Evolutionary conservation across 2,888 invertebrate species (phyloP), one percentile per base, ranked within the genome.

Genomic region (Spisula subtruncata): DNA sequence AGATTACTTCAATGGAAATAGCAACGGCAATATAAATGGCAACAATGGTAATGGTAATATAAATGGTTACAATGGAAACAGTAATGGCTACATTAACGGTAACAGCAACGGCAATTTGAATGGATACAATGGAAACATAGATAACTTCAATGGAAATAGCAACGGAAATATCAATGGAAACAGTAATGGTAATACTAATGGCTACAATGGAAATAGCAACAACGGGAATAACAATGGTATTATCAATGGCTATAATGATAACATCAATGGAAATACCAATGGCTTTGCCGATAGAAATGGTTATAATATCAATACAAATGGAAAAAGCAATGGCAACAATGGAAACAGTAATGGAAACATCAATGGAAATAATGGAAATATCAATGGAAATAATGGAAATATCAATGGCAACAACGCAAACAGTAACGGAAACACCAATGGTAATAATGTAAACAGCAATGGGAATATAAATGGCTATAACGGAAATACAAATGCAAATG

Each of bases 211-310:
- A 41, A 41, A 41, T 75, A 14, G 2, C 10, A 25, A 75, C 75
- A 29, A 75, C 2, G 29, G 75, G 4, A 75, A n/a, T 32, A 2
- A 5, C 75, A n/a, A 4, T 32, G 32, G 14, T 8, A 75, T 16
- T 32, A 29, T 1, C 25, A 75, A 75, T 32, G 25, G 75, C 29
- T 25, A 29, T 35, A 35, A 79, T 79, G 18, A 35, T 35, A 79
- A 79, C 79, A 79, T 0, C 80, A 46, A 81, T 81, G n/a, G 46
- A 6, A 46, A 81, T 25, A 81, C 4, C 46, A 81, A 46, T n/a
- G 41, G 16, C 79, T 35, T 35, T 41, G 12, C 14, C 20, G n/a
- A 46, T 41, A 20, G 46, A 6, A 81, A 81, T 25, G 20, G 5
- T 29, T 20, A 41, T 16, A n/a, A 12, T 14, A 75, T 12, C 48